Evolutionary conservation across 2,888 invertebrate genomes (phyloP).

Genomic region (Tetramorium bicarinatum): DNA sequence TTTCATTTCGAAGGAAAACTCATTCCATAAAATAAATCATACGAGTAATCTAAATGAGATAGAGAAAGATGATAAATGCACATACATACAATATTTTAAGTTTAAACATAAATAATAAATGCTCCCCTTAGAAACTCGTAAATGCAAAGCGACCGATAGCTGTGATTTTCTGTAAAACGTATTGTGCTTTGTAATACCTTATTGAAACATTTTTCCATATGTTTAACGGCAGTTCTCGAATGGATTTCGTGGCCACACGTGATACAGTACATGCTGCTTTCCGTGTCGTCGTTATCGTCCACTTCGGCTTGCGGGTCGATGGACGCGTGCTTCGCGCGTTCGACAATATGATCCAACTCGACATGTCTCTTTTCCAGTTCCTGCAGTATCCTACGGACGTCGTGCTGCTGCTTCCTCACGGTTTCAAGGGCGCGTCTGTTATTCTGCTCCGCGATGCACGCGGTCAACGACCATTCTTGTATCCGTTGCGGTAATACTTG

Average conservation of each 20-base stretch:
- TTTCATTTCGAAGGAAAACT: background rate
- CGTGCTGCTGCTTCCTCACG: constrained; percentile 93
- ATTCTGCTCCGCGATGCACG: constrained; percentile 95
- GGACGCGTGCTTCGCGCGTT: constrained; percentile 91
- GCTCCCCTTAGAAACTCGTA: background rate
- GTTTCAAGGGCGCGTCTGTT: constrained; percentile 90
- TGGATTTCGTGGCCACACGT: constrained; percentile 99
- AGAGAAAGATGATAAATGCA: background rate
- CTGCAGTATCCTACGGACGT: constrained; percentile 93
- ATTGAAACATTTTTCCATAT: constrained; percentile 99
- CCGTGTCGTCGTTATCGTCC: constrained; percentile 90
- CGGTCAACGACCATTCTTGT: constrained; percentile 96
- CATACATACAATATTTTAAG: background rate
- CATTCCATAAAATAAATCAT: background rate
- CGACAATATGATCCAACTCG: constrained; percentile 93
- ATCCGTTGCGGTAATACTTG: constrained; percentile 94
- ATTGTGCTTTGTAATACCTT: constrained; percentile 88
- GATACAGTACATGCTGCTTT: constrained; percentile 96
- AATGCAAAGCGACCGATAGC: background rate
- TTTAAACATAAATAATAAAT: background rate
- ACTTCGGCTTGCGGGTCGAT: constrained; percentile 89
- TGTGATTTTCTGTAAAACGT: background rate
- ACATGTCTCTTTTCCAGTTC: constrained; percentile 92
- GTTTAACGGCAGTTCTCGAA: constrained; percentile 96
- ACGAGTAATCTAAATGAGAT: background rate